Evolutionary conservation across 92 coral and sea anemone species (phyloP).

Genomic region (Diadumene lineata): DNA sequence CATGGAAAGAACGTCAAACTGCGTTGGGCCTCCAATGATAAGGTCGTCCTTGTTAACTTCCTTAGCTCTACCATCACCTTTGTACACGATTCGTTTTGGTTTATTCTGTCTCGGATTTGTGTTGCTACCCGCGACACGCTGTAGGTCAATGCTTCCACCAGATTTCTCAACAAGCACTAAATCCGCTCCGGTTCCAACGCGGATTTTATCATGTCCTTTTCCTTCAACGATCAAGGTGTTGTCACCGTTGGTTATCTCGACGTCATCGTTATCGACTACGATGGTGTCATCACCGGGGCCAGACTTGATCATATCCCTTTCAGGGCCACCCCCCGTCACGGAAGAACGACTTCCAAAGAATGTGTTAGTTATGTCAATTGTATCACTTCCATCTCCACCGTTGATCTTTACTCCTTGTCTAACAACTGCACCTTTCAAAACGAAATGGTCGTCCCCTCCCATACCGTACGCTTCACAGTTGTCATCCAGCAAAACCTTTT

Average conservation of each 20-base stretch:
- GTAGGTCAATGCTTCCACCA: slow-evolving; percentile 23
- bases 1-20: slow-evolving; percentile 41
- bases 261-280: slow-evolving; percentile 43
- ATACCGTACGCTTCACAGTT: slow-evolving; percentile 56
- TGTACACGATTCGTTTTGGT: slow-evolving; percentile 45
- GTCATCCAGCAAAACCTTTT: slow-evolving; percentile 44
- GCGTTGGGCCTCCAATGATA: slow-evolving; percentile 36
- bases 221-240: slow-evolving; percentile 46
- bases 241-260: slow-evolving; percentile 34
- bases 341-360: slow-evolving; percentile 36
- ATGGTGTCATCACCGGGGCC: slow-evolving; percentile 55
- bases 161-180: slow-evolving; percentile 35
- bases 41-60: slow-evolving; percentile 19
- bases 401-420: slow-evolving; percentile 42
- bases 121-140: too few species aligned
- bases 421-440: slow-evolving; percentile 26
- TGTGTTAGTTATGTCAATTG: slow-evolving; percentile 33
- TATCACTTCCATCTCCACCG: slow-evolving; percentile 50
- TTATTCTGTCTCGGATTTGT: neutral
- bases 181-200: slow-evolving; percentile 44
- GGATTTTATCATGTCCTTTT: slow-evolving; percentile 40
- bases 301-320: slow-evolving; percentile 43
- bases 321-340: slow-evolving; percentile 56
- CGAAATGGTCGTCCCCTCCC: slow-evolving; percentile 51
- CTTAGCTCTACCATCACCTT: slow-evolving; percentile 38